These are phyloP conservation scores for Gymnocheta viridis DNA, from an alignment of 2,888 invertebrate genomes.

Conservation along the genomic window DNA sequence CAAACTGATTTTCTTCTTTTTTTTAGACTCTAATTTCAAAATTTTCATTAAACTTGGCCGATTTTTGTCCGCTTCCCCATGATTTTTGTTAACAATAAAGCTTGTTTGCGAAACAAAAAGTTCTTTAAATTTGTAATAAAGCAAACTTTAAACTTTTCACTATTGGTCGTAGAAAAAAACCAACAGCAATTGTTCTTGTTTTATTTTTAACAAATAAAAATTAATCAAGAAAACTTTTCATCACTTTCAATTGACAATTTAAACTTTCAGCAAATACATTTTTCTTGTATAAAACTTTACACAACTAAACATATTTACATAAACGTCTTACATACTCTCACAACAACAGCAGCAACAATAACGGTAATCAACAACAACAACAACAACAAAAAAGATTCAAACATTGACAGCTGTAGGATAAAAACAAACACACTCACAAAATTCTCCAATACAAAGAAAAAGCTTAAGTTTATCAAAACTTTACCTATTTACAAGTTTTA, in stretches of 20 bases:
- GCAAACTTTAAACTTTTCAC: background rate
- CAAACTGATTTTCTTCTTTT: too few species aligned
- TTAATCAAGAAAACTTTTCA: conserved; percentile 81
- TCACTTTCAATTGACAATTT: conserved; percentile 81
- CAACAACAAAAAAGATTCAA: conserved; percentile 3
- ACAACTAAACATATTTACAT: conserved; percentile 37
- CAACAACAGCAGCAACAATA: background rate
- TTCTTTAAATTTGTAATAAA: conserved; percentile 8
- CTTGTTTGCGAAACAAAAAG: background rate
- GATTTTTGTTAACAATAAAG: background rate
- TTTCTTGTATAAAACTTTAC: conserved; percentile 69
- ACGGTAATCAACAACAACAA: background rate
- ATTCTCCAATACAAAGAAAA: conserved; percentile 18
- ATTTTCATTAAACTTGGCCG: background rate
- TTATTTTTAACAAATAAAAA: conserved; percentile 75
- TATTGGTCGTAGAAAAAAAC: background rate
- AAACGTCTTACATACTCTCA: background rate
- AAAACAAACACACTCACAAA: background rate
- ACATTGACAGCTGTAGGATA: conserved; percentile 4
- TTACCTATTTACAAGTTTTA: conserved; percentile 66
- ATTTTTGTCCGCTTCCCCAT: background rate
- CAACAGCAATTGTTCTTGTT: background rate
- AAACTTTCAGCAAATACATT: conserved; percentile 79
- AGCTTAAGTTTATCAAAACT: conserved; percentile 65
- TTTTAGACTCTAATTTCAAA: too few species aligned